Evolutionary conservation across 2,113 vertebrate genomes (phyloP).

Genomic region (Orcinus orca): DNA sequence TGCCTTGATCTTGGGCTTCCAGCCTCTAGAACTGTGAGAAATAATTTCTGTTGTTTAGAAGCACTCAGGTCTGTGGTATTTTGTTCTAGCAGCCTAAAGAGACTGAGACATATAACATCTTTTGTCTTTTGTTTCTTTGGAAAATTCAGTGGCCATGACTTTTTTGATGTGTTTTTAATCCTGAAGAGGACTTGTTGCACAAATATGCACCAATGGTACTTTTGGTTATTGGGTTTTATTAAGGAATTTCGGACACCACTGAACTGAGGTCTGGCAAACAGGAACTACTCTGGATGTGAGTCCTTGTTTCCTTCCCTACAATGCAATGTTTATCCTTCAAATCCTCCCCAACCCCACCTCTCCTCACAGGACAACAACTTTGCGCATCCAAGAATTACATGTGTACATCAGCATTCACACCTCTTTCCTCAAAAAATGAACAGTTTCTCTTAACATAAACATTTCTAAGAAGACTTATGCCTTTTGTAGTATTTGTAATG

Average conservation of each 20-base stretch:
- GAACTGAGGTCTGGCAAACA: background rate
- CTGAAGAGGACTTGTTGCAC: background rate
- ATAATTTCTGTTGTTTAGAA: background rate
- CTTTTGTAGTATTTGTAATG: background rate
- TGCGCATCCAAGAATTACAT: background rate
- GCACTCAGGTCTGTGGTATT: background rate
- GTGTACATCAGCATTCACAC: background rate
- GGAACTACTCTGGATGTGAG: no score
- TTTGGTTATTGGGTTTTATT: background rate
- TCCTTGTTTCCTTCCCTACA: background rate
- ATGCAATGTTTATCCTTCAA: background rate
- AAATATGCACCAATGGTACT: background rate
- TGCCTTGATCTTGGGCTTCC: background rate
- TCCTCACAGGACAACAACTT: background rate
- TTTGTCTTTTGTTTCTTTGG: constrained; percentile 5
- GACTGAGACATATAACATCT: background rate
- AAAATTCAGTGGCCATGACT: background rate
- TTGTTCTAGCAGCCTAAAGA: background rate
- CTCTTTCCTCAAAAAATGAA: background rate
- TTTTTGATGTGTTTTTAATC: background rate
- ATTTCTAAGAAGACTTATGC: background rate
- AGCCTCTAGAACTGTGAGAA: background rate
- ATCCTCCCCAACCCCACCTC: background rate
- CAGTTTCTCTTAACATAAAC: background rate
- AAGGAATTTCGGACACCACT: background rate